phyloP scores from a whole-genome alignment of 2,113 vertebrate species.

The Pampusana beccarii region DNA sequence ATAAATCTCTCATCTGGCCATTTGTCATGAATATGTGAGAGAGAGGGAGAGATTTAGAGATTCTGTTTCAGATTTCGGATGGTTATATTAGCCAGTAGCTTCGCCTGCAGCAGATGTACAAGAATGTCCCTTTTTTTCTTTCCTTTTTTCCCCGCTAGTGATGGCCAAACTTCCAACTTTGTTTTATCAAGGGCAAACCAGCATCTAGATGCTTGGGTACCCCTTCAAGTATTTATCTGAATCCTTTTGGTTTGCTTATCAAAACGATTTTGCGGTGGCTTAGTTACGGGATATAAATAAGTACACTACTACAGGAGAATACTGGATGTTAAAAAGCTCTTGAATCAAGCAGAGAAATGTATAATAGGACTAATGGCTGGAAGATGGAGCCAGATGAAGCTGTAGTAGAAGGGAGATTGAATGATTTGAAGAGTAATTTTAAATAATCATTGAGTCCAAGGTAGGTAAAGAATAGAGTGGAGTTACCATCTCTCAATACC shows the following conservation, averaged over 20 bases:
- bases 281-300: not conserved
- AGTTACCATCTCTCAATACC: not conserved
- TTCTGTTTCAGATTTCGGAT: not conserved
- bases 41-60: not conserved
- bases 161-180: not conserved
- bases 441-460: not conserved
- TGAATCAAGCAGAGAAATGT: not conserved
- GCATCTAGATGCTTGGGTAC: not conserved
- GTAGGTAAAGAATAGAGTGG: not conserved
- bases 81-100: not conserved
- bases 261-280: not conserved
- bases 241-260: not conserved
- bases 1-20: not conserved
- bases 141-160: too few relatives aligned
- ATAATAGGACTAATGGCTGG: not conserved
- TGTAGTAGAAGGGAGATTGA: not conserved
- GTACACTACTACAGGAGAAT: not conserved
- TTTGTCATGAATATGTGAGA: not conserved
- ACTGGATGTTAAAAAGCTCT: not conserved
- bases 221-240: not conserved
- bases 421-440: conserved; percentile 1
- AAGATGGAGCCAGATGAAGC: not conserved
- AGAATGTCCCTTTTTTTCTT: not conserved
- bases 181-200: not conserved
- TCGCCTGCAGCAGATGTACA: not conserved